Conservation (phyloP, 2,888 invertebrate genomes). For the Adineta ricciae region DNA sequence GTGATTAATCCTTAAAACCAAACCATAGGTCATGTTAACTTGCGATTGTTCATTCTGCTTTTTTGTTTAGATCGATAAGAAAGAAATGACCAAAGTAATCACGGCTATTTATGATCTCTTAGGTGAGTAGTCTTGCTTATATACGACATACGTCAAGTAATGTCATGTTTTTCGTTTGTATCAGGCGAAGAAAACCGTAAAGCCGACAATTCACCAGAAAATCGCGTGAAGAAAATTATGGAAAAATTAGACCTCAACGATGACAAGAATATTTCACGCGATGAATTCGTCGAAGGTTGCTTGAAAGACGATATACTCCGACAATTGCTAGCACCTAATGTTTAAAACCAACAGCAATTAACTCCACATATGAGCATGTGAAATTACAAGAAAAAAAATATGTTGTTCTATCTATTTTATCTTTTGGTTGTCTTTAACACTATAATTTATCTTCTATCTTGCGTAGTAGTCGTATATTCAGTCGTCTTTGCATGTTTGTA, state of each 20-base stretch:
- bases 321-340: conserved; percentile 32
- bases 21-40: not conserved
- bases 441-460: not conserved
- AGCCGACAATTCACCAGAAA: conserved; percentile 30
- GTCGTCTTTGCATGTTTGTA: not conserved
- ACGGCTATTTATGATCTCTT: conserved; percentile 32
- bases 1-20: not conserved
- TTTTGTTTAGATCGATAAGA: conserved; percentile 29
- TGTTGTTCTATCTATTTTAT: not conserved
- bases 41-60: not conserved
- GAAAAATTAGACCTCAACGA: conserved; percentile 29
- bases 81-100: conserved; percentile 34
- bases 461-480: not conserved
- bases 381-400: not conserved
- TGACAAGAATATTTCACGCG: conserved; percentile 19
- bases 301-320: conserved; percentile 27
- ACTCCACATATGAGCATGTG: not conserved
- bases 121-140: not conserved
- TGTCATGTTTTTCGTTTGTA: too few relatives aligned
- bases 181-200: conserved; percentile 32
- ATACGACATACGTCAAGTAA: too few relatives aligned
- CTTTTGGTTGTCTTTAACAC: not conserved
- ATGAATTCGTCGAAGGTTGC: conserved; percentile 34
- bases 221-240: conserved; percentile 26
- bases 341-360: not conserved